Conservation (phyloP, 2,113 vertebrate species). For the Speoplatyrhinus poulsoni region DNA sequence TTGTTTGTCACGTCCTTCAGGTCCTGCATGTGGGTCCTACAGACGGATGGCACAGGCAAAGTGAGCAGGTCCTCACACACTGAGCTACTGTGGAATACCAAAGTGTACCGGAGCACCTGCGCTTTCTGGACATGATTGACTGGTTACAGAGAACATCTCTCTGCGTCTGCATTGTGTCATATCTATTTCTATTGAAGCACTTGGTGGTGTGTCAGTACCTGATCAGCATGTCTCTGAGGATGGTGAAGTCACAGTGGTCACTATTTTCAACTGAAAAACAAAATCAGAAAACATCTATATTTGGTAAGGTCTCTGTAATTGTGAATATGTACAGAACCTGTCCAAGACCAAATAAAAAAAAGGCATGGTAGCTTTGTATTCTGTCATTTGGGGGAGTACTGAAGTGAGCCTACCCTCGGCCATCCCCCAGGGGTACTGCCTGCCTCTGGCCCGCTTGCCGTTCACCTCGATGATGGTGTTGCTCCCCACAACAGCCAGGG, state of each 20-base stretch:
- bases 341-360: too few species aligned
- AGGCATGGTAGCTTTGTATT: too few species aligned
- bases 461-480: constrained; percentile 98
- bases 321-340: too few species aligned
- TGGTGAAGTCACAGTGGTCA: constrained; percentile 98
- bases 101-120: too few species aligned
- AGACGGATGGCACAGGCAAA: constrained; percentile 9
- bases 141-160: too few species aligned
- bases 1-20: constrained; percentile 99
- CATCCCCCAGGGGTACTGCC: constrained; percentile 98
- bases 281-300: background rate
- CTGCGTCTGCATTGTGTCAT: too few species aligned
- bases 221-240: constrained; percentile 98
- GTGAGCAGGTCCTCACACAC: too few species aligned
- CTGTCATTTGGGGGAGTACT: background rate
- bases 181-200: background rate
- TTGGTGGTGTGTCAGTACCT: constrained; percentile 77
- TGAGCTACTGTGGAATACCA: too few species aligned
- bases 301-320: background rate
- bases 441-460: constrained; percentile 91
- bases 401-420: constrained; percentile 86
- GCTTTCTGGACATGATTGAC: too few species aligned
- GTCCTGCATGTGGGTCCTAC: constrained; percentile 98
- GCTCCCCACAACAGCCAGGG: constrained; percentile 96
- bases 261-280: constrained; percentile 88